Evolutionary conservation across 2,113 vertebrate species (phyloP), one percentile per base, ranked within the genome.

Genomic region (Daphoenositta chrysoptera): DNA sequence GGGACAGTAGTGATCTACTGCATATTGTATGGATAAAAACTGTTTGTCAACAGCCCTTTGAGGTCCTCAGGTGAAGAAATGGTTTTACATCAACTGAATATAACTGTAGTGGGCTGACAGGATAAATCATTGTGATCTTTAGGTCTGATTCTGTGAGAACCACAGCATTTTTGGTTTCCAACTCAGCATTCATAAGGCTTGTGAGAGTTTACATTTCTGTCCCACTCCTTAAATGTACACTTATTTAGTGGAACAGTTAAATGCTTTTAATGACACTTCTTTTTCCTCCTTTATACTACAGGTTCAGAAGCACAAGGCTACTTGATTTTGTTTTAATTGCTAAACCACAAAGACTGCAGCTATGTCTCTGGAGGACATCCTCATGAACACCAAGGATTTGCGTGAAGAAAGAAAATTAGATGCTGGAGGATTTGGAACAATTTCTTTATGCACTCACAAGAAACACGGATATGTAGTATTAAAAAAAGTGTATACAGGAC

Each of bases 401-500:
- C 96, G 97, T 70, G 97, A 97, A 69, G 97, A 94, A 47, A 83
- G 97, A 50, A 93, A 96, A 3, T 94, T 99, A 82, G 99, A 99
- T 26, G 98, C 98, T 33, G 99, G 99, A 63, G 98, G 99, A 16
- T 99, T 99, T 45, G 99, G 99, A 42, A 98, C 98, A 16, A 99
- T 99, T 71, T 99, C 98, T 51, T 95, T 99, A 80, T 99, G 99
- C 70, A 97, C 98, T 40, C 99, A 99, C 91, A 98, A 96, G 69
- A 98, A 91, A 19, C 96, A 99, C 23, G 99, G 99, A 22, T 97
- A 98, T 3, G 99, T 99, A 91, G 98, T 99, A 40, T 77, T 99
- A 94, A 99, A 99, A 96, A 99, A 98, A 2, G 98, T 99, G 31
- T 99, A 99, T 58, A 99, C 98, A 0, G 99, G 99, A 63, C 97